Percentiles rank a stretch among this genome's conserved stretches.
Conservation (phyloP, 2,888 invertebrate species). For the Halictus ligatus region DNA sequence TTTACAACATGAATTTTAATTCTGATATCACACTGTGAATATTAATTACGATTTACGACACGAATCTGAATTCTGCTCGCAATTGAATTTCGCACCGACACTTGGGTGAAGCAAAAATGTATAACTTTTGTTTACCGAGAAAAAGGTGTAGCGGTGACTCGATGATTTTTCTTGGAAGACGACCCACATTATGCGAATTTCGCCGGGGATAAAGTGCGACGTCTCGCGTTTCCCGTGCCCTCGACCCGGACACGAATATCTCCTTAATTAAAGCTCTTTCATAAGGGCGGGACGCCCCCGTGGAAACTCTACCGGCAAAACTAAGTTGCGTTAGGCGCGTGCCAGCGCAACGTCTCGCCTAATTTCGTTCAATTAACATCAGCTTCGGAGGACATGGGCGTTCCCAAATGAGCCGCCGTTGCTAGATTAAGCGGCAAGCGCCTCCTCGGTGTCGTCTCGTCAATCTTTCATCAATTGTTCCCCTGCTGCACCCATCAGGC, state of each 20-base stretch:
- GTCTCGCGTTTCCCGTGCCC: conserved; percentile 40
- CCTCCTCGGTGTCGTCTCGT: conserved; percentile 17
- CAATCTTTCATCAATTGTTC: conserved; percentile 13
- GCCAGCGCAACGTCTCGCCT: conserved; percentile 43
- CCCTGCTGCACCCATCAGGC: background rate
- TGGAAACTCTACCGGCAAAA: conserved; percentile 40
- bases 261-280: conserved; percentile 60
- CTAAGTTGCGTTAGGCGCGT: conserved; percentile 52
- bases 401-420: conserved; percentile 31
- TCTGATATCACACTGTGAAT: too few species aligned
- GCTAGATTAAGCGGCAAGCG: conserved; percentile 23
- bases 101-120: too few species aligned
- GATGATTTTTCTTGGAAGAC: background rate
- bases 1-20: too few species aligned
- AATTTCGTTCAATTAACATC: conserved; percentile 61
- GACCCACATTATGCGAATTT: background rate
- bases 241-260: conserved; percentile 42
- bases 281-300: conserved; percentile 31
- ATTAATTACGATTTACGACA: too few species aligned
- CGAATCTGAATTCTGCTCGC: too few species aligned
- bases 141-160: background rate
- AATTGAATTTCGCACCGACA: too few species aligned
- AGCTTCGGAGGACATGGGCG: conserved; percentile 2
- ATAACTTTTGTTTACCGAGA: too few species aligned
- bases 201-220: background rate